Evolutionary conservation across 2,113 vertebrate species (phyloP), one percentile per base, ranked within the genome.

Genomic region (Pimephales promelas): DNA sequence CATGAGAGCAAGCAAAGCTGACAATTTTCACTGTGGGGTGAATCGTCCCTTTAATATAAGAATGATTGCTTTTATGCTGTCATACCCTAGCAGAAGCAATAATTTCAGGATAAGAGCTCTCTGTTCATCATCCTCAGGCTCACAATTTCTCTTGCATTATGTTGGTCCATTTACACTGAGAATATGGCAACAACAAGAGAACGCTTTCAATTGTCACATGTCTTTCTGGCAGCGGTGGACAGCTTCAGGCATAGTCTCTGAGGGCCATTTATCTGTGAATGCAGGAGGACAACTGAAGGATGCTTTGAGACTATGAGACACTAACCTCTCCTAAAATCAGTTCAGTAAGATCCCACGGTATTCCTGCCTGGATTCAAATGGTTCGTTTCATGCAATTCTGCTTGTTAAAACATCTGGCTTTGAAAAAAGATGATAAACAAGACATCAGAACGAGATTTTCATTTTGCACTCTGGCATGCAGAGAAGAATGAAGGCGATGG

Each of bases 141-240:
- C 6, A 4, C 40, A 73, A 10, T 31, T 79, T 34, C 1, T 43
- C 9, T 64, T 49, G 57, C 28, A n/a, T 64, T 28, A 49, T 61
- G 36, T 62, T 64, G 59, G 8, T 79, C 40, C 36, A 62, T 22
- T 71, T 59, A 61, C 28, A 61, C 13, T 49, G 11, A n/a, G 52
- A 34, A 52, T 61, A 34, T 4, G 36, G 71, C 71, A 62, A 43
- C 59, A 45, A 45, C 56, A 64, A 45, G 47, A 64, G 26, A 75
- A 76, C 22, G 36, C 43, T 79, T 79, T 66, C 24, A 79, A 22
- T 28, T 78, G 76, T 64, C 59, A 79, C 57, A 79, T 49, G 59
- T 66, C 77, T 47, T 61, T 34, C 59, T 49, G 52, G 54, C 28
- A 66, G 24, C 2, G 10, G 26, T 20, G 49, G 45, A 52, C 40